Conservation (phyloP, 2,113 vertebrate genomes). For the Acinonyx jubatus region DNA sequence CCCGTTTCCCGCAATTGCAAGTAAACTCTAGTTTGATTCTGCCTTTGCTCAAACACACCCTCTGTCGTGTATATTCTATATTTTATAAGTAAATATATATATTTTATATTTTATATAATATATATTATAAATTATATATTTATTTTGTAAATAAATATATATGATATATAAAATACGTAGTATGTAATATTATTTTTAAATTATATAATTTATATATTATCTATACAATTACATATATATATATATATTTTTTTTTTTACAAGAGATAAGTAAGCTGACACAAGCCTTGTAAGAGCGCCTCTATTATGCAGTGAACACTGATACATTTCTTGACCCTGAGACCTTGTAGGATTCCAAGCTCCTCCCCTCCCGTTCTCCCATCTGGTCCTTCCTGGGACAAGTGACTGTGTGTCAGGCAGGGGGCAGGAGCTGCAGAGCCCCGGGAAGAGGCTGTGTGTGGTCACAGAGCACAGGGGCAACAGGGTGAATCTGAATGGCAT, state of each 20-base stretch:
- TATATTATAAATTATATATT: too few relatives aligned
- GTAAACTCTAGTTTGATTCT: background rate
- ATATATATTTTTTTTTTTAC: background rate
- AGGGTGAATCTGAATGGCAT: background rate
- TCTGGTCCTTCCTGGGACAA: background rate
- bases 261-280: background rate
- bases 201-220: too few relatives aligned
- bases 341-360: background rate
- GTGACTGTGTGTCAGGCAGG: rapidly evolving
- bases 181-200: too few relatives aligned
- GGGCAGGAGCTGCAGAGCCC: rapidly evolving
- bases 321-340: background rate
- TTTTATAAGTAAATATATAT: too few relatives aligned
- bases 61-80: background rate
- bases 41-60: background rate
- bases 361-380: background rate
- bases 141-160: too few relatives aligned
- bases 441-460: background rate
- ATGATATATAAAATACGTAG: too few relatives aligned
- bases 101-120: too few relatives aligned
- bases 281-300: too few relatives aligned
- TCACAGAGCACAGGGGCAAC: background rate
- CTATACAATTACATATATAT: too few relatives aligned
- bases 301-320: background rate
- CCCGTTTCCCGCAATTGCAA: background rate